Conservation (phyloP, 92 coral and sea anemone species). For the Meandrina meandrites region DNA sequence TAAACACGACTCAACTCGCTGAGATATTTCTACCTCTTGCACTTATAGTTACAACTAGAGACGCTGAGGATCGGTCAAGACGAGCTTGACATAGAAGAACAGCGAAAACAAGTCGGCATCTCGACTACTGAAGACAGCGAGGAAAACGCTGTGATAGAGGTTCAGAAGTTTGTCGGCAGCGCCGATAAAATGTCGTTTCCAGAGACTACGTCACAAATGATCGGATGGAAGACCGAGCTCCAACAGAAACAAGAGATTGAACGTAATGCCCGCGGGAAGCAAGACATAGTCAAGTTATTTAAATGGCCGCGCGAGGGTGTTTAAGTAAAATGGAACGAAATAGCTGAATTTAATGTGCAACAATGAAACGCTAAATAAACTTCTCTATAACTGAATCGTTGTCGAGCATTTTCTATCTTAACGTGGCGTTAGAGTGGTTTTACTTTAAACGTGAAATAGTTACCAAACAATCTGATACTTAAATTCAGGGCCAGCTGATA, state of each 20-base stretch:
- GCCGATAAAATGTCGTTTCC: conserved; percentile 52
- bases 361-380: not conserved
- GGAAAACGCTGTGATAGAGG: conserved; percentile 19
- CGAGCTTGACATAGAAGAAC: conserved; percentile 10
- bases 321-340: not conserved
- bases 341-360: not conserved
- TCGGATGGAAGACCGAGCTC: conserved; percentile 69
- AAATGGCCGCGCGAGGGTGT: conserved; percentile 84
- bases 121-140: conserved; percentile 25
- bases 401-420: not conserved
- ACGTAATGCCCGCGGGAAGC: conserved; percentile 62
- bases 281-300: conserved; percentile 71
- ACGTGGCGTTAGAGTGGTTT: too few species aligned
- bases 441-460: too few species aligned
- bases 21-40: not conserved
- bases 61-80: conserved; percentile 62
- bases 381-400: not conserved
- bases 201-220: conserved; percentile 68
- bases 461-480: too few species aligned
- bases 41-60: conserved; percentile 48
- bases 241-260: conserved; percentile 34
- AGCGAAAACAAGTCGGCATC: not conserved
- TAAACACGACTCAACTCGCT: too few species aligned
- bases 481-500: too few species aligned
- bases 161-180: not conserved